A percentile compares a stretch with the other conserved stretches of the same genome.
Evolutionary conservation across 2,113 vertebrate species (phyloP).

Genomic region (Oenanthe melanoleuca): DNA sequence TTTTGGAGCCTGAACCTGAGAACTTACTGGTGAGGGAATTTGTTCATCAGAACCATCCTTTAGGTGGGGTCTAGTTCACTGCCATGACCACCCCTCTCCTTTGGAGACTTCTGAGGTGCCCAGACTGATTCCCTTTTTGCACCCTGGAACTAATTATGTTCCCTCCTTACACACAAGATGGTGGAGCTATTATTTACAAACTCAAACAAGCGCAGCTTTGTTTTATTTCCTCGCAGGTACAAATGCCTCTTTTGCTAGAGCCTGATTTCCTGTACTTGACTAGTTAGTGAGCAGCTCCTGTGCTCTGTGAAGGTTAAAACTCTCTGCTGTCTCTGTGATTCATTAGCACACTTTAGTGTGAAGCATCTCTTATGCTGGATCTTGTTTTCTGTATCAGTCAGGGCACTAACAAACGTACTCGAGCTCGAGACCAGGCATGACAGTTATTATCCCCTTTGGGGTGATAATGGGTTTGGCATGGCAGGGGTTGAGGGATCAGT

Average conservation of each 20-base stretch:
- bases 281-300: neutral
- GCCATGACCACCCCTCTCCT: neutral
- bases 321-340: slow-evolving; percentile 45
- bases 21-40: neutral
- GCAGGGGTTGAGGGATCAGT: slow-evolving; percentile 60
- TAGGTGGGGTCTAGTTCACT: neutral
- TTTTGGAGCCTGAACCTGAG: neutral
- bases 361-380: slow-evolving; percentile 39
- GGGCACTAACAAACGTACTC: slow-evolving; percentile 32
- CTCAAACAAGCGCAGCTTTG: neutral
- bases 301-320: slow-evolving; percentile 33
- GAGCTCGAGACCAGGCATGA: slow-evolving; percentile 47
- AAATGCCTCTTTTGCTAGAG: neutral
- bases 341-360: slow-evolving; percentile 51
- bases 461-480: slow-evolving; percentile 61
- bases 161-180: neutral
- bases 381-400: slow-evolving; percentile 54
- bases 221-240: neutral
- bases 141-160: neutral
- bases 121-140: neutral
- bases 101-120: neutral
- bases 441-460: slow-evolving; percentile 70
- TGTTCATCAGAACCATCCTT: neutral
- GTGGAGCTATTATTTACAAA: neutral
- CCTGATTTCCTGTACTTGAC: neutral